Conservation (phyloP, 2,113 vertebrate species). For the Elanus axillaris region DNA sequence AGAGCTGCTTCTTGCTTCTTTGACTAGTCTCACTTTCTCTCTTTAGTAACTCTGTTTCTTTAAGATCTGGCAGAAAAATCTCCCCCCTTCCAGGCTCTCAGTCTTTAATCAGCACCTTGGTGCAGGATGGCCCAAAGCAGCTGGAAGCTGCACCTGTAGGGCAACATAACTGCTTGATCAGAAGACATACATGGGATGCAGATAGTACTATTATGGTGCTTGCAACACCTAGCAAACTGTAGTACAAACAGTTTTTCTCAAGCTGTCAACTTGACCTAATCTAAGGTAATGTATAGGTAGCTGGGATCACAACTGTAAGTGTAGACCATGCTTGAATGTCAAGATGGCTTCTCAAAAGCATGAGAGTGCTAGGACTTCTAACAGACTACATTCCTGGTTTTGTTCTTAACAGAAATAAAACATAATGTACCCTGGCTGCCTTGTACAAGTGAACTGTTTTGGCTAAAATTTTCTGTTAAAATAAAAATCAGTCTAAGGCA, state of each 20-base stretch:
- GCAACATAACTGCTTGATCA: not conserved
- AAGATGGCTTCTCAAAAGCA: not conserved
- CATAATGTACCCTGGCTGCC: not conserved
- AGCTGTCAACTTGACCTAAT: not conserved
- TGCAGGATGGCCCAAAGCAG: not conserved
- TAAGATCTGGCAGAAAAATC: not conserved
- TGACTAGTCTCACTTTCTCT: not conserved
- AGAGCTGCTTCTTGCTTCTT: not conserved
- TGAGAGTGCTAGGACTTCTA: not conserved
- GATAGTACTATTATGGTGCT: not conserved
- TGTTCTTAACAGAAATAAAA: not conserved
- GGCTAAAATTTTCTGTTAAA: not conserved
- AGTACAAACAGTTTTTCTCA: not conserved
- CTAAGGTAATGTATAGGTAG: not conserved
- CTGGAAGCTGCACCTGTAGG: not conserved
- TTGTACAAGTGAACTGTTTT: not conserved
- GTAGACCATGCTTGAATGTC: not conserved
- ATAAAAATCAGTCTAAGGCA: not conserved
- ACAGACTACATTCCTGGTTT: not conserved
- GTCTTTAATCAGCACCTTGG: not conserved
- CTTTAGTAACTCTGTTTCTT: not conserved
- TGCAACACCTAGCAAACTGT: not conserved
- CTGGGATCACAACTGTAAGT: not conserved
- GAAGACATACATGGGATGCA: not conserved
- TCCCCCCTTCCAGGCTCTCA: not conserved